phyloP scores from a whole-genome alignment of 1,140 invertebrate species.

The Pomacea maculata region DNA sequence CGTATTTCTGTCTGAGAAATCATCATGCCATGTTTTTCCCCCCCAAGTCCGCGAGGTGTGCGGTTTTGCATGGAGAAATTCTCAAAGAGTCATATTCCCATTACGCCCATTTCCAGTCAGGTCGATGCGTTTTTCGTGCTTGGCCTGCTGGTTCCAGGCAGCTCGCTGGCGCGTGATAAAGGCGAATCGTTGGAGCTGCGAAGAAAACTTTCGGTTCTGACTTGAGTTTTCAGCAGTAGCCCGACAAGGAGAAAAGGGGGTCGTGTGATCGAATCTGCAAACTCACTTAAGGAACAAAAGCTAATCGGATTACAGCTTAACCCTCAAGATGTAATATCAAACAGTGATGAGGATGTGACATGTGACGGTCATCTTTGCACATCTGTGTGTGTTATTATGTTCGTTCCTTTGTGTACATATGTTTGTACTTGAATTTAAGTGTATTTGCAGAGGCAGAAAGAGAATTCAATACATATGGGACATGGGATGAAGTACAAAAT shows the following conservation, averaged over 20 bases:
- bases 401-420: too few relatives aligned
- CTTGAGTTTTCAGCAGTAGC: not conserved
- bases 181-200: not conserved
- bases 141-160: not conserved
- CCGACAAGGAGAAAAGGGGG: not conserved
- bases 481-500: too few relatives aligned
- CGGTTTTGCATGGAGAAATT: too few relatives aligned
- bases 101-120: not conserved
- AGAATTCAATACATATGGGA: too few relatives aligned
- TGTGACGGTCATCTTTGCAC: not conserved
- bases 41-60: too few relatives aligned
- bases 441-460: too few relatives aligned
- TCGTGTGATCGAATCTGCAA: not conserved
- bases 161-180: not conserved
- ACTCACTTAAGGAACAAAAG: slow-evolving; percentile 1
- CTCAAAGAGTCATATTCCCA: not conserved
- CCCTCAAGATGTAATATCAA: not conserved
- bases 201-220: not conserved
- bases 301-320: not conserved
- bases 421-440: too few relatives aligned
- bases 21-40: too few relatives aligned
- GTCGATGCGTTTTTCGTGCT: not conserved
- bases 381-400: not conserved
- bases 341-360: not conserved
- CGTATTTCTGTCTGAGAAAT: too few relatives aligned